These are phyloP conservation scores for Boulengeromyrus knoepffleri DNA, from an alignment of 2,113 vertebrate genomes.

Conservation along the genomic window DNA sequence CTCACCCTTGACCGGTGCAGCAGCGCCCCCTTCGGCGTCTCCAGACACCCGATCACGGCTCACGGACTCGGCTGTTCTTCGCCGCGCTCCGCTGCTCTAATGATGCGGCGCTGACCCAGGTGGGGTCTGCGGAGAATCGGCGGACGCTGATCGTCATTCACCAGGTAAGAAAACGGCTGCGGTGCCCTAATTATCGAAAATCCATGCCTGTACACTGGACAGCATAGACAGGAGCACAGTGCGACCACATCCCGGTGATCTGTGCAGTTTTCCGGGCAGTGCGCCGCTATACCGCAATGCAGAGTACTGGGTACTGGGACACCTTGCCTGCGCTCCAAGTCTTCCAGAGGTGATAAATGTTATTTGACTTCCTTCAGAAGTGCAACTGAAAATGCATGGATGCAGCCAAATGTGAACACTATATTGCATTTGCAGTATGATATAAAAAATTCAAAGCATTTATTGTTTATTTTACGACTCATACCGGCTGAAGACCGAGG, in stretches of 20 bases:
- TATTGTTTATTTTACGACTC: not conserved
- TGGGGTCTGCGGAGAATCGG: conserved; percentile 34
- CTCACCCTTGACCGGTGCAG: conserved; percentile 30
- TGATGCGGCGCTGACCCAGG: conserved; percentile 46
- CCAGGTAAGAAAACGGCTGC: conserved; percentile 47
- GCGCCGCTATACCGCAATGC: conserved; percentile 62
- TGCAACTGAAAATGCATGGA: not conserved
- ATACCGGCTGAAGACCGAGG: not conserved
- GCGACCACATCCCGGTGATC: conserved; percentile 29
- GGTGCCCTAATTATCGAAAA: not conserved
- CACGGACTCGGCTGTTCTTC: conserved; percentile 38
- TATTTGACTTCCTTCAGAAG: not conserved
- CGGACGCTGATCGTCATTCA: conserved; percentile 22
- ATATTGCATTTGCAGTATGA: not conserved
- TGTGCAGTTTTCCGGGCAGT: not conserved
- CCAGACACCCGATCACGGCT: conserved; percentile 53
- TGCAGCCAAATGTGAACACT: not conserved
- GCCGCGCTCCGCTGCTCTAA: conserved; percentile 35
- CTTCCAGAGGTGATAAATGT: not conserved
- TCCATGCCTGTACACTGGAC: not conserved
- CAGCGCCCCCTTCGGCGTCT: conserved; percentile 20
- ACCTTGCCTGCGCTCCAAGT: not conserved
- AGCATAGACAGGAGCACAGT: not conserved
- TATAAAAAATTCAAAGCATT: not conserved
- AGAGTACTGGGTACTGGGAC: conserved; percentile 36